These are phyloP conservation scores for Vipera latastei DNA, from an alignment of 2,797 vertebrate genomes.

Conservation along the genomic window DNA sequence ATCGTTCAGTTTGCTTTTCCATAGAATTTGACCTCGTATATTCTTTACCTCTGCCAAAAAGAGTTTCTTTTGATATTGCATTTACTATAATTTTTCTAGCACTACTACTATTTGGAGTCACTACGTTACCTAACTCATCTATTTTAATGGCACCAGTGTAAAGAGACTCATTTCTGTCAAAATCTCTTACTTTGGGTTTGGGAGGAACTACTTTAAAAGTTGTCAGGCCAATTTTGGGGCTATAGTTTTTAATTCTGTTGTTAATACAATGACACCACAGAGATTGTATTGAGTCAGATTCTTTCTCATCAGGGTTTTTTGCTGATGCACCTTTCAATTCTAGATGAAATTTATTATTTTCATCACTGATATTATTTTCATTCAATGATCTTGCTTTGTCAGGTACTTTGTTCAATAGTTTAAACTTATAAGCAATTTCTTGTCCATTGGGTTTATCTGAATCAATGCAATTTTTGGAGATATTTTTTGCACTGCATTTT, in stretches of 20 bases:
- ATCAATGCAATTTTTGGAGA: constrained; percentile 7
- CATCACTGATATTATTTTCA: constrained; percentile 36
- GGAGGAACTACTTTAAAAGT: constrained; percentile 93
- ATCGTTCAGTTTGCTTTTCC: constrained; percentile 51
- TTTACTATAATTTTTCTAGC: constrained; percentile 50
- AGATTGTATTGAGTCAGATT: constrained; percentile 13
- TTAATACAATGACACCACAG: constrained; percentile 55
- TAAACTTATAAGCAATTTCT: constrained; percentile 16
- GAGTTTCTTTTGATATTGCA: constrained; percentile 55
- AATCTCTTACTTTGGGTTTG: constrained; percentile 74
- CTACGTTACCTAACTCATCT: constrained; percentile 91
- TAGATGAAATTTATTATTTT: constrained; percentile 37
- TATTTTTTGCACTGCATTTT: background rate
- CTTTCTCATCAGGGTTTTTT: background rate
- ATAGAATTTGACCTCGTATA: constrained; percentile 81
- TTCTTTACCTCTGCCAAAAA: constrained; percentile 79
- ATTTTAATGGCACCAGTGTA: constrained; percentile 87
- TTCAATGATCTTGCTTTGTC: constrained; percentile 22
- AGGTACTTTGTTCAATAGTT: constrained; percentile 18
- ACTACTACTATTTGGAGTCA: constrained; percentile 59
- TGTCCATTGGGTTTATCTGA: constrained; percentile 30
- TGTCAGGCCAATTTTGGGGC: constrained; percentile 85
- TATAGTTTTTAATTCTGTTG: constrained; percentile 50
- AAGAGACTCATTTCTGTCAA: constrained; percentile 67
- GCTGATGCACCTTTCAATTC: constrained; percentile 54